Conservation (phyloP, 2,113 vertebrate species). For the Burhinus bistriatus region DNA sequence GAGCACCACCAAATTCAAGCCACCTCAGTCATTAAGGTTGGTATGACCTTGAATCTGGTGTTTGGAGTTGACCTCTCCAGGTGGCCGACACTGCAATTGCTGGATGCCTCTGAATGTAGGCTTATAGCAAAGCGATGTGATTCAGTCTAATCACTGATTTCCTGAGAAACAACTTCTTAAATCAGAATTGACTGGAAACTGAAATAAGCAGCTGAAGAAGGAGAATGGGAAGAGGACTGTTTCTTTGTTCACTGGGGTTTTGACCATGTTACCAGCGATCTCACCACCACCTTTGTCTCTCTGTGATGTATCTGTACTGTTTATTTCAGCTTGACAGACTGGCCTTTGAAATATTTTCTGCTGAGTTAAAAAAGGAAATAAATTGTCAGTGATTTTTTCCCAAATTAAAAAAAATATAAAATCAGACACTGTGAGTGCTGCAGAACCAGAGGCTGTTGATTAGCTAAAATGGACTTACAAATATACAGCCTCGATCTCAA, state of each 20-base stretch:
- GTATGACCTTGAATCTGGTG: neutral
- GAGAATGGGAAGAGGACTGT: neutral
- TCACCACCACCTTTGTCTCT: neutral
- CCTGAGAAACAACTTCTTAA: neutral
- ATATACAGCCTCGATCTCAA: neutral
- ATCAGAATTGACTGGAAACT: neutral
- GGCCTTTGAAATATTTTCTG: neutral
- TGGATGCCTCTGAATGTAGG: neutral
- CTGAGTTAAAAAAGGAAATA: neutral
- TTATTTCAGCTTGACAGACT: neutral
- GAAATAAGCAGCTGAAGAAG: neutral
- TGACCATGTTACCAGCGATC: neutral
- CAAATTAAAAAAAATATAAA: neutral
- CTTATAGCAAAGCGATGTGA: neutral
- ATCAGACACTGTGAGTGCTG: neutral
- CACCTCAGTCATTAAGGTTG: neutral
- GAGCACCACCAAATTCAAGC: neutral
- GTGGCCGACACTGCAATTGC: neutral
- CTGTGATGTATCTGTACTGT: neutral
- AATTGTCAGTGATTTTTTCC: neutral
- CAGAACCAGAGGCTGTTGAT: neutral
- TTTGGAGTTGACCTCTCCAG: neutral
- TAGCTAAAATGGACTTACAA: neutral
- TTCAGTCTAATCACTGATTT: neutral
- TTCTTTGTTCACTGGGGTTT: neutral